Conservation (phyloP, 2,888 invertebrate genomes). For the Ophion obscuratus region DNA sequence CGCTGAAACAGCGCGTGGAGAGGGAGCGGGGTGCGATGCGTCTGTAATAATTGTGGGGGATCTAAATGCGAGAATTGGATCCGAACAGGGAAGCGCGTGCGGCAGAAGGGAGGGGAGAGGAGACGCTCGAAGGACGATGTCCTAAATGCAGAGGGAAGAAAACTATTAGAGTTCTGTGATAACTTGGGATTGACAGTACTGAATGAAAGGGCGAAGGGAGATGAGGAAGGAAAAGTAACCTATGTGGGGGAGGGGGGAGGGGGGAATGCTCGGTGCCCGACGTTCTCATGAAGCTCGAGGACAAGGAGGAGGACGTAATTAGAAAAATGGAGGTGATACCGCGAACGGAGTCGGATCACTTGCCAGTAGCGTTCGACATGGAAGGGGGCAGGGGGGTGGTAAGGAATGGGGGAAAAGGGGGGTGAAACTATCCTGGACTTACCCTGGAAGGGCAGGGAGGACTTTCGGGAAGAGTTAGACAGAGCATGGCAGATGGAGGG, state of each 20-base stretch:
- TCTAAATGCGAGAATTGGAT: conserved; percentile 1
- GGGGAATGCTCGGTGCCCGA: background rate
- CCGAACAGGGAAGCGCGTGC: background rate
- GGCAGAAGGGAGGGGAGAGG: background rate
- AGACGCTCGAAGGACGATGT: background rate
- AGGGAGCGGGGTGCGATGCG: no score
- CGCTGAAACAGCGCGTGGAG: no score
- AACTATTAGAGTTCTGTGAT: background rate
- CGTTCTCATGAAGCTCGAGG: background rate
- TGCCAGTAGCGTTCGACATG: background rate
- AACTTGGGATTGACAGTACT: background rate
- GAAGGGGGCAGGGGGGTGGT: background rate
- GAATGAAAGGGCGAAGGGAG: background rate
- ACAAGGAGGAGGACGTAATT: background rate
- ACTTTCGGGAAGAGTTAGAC: background rate
- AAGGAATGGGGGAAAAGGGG: background rate
- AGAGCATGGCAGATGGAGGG: background rate
- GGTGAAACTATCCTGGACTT: background rate
- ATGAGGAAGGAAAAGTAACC: background rate
- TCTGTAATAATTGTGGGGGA: background rate
- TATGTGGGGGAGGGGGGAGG: background rate
- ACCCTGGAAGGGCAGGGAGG: background rate
- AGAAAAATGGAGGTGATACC: background rate
- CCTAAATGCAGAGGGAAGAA: background rate
- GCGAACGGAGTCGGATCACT: background rate